phyloP scores from a whole-genome alignment of 2,797 vertebrate species.

The Vipera latastei region DNA sequence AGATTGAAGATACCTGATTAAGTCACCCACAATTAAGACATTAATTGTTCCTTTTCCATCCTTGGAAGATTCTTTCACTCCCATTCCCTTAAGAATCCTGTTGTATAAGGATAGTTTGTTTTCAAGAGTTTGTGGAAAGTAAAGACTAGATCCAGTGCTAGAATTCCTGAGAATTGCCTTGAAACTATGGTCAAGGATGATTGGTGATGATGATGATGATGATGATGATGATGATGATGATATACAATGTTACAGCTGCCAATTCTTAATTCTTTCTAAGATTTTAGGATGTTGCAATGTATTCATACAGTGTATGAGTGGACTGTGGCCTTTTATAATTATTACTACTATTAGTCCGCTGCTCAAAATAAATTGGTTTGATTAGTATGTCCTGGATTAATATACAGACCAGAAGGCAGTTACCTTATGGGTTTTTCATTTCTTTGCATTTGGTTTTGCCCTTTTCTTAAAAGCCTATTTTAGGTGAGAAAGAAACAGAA shows the following conservation, averaged over 20 bases:
- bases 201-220: too few relatives aligned
- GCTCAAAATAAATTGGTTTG: neutral
- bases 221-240: neutral
- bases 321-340: neutral
- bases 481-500: neutral
- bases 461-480: neutral
- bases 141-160: neutral
- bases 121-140: neutral
- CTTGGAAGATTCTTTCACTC: neutral
- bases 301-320: neutral
- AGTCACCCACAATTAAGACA: neutral
- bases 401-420: neutral
- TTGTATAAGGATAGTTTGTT: neutral
- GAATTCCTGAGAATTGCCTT: neutral
- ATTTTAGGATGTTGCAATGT: neutral
- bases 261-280: neutral
- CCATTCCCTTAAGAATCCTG: neutral
- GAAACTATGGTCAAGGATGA: neutral
- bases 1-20: neutral
- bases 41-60: neutral
- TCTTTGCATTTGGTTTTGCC: neutral
- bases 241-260: neutral
- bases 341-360: neutral
- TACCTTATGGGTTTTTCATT: neutral
- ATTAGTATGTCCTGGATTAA: neutral